A percentile compares a stretch with the other conserved stretches of the same genome.
These are phyloP conservation scores for Cryptoblepharus egeriae DNA, from an alignment of 2,797 vertebrate genomes.

Conservation along the genomic window DNA sequence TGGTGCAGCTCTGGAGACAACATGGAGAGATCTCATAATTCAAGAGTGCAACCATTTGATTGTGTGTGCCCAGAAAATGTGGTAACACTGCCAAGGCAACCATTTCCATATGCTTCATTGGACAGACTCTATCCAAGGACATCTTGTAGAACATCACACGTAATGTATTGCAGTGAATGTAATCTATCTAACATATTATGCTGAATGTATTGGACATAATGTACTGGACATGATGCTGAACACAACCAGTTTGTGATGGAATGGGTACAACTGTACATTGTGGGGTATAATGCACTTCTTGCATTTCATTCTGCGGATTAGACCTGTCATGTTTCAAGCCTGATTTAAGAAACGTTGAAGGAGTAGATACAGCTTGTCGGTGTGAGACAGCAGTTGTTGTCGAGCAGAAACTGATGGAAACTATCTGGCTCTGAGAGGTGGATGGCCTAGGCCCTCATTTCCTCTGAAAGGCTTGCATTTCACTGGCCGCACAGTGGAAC, in stretches of 20 bases:
- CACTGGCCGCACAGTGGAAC: background rate
- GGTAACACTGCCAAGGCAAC: constrained; percentile 3
- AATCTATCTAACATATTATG: constrained; percentile 14
- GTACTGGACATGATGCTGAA: constrained; percentile 18
- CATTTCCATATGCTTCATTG: constrained; percentile 29
- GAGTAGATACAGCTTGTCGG: background rate
- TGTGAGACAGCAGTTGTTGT: background rate
- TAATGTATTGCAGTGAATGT: constrained; percentile 21
- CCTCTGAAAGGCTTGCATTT: background rate
- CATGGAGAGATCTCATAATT: background rate
- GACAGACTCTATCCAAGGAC: constrained; percentile 18
- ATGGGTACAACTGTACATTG: constrained; percentile 23
- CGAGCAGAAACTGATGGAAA: background rate
- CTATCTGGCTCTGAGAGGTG: background rate
- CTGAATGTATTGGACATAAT: constrained; percentile 32
- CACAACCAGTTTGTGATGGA: constrained; percentile 20
- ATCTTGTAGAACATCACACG: constrained; percentile 4
- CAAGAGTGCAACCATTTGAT: background rate
- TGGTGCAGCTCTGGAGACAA: background rate
- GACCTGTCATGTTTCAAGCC: constrained; percentile 17
- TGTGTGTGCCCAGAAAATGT: background rate
- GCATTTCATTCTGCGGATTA: constrained; percentile 30
- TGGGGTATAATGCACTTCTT: constrained; percentile 16
- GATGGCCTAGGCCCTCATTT: background rate
- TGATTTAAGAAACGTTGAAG: constrained; percentile 17